These are phyloP conservation scores for Sclerodermus sp. DNA, from an alignment of 2,888 invertebrate genomes.

Conservation along the genomic window DNA sequence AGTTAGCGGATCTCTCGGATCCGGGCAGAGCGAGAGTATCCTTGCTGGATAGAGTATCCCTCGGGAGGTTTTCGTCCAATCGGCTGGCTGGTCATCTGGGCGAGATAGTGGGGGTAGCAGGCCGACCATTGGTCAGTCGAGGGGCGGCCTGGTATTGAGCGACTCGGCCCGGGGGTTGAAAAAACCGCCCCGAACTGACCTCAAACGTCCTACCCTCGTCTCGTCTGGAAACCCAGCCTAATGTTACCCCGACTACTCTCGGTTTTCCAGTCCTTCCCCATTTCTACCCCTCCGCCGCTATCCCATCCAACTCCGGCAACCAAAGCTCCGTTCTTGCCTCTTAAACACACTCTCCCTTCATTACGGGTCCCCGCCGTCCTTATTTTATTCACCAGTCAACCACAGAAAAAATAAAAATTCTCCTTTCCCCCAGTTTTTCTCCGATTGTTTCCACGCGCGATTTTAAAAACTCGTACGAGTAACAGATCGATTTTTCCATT, in stretches of 20 bases:
- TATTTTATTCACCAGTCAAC: slow-evolving; percentile 2
- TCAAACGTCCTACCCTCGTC: slow-evolving; percentile 57
- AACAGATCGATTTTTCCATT: no score
- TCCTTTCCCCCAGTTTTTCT: neutral
- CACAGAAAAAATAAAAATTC: slow-evolving; percentile 3
- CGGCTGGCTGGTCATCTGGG: slow-evolving; percentile 50
- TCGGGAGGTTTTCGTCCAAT: slow-evolving; percentile 50
- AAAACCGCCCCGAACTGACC: slow-evolving; percentile 57
- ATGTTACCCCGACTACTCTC: slow-evolving; percentile 30
- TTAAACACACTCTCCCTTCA: slow-evolving; percentile 10
- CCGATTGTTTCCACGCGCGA: no score
- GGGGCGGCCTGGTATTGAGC: slow-evolving; percentile 54
- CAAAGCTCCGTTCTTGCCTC: slow-evolving; percentile 3
- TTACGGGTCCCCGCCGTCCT: slow-evolving; percentile 3
- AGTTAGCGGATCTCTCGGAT: slow-evolving; percentile 51
- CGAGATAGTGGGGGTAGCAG: slow-evolving; percentile 46
- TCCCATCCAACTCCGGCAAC: slow-evolving; percentile 15
- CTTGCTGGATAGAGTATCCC: slow-evolving; percentile 46
- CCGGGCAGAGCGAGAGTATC: slow-evolving; percentile 36
- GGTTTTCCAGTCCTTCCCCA: slow-evolving; percentile 22
- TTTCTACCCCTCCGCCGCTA: neutral
- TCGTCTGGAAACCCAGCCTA: slow-evolving; percentile 51
- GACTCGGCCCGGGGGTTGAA: slow-evolving; percentile 52
- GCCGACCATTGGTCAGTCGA: slow-evolving; percentile 55
- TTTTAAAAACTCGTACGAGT: no score